Percentiles rank a stretch among this genome's conserved stretches.
Conservation (phyloP, 1,140 invertebrate species). For the Euura saliciscinereae region DNA sequence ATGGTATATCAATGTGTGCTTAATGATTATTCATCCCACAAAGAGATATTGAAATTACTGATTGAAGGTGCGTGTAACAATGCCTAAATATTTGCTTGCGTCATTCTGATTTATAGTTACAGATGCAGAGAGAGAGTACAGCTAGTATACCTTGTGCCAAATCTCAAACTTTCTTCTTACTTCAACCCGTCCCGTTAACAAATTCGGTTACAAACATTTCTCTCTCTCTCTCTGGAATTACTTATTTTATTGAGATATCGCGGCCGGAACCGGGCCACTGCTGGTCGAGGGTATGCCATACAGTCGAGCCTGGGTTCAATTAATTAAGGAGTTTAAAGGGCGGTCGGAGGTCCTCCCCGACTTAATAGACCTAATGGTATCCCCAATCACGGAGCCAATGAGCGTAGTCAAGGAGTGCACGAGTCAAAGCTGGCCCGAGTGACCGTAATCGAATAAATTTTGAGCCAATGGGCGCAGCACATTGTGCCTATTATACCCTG, state of each 20-base stretch:
- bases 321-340: slow-evolving; percentile 30
- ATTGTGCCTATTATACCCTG: too few species aligned
- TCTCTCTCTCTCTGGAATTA: not conserved
- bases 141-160: too few species aligned
- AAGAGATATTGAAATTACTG: too few species aligned
- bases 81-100: too few species aligned
- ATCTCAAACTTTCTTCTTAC: too few species aligned
- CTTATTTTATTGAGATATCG: not conserved
- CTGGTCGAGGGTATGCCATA: slow-evolving; percentile 8
- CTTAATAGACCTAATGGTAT: slow-evolving; percentile 20
- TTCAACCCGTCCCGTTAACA: not conserved
- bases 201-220: not conserved
- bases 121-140: too few species aligned
- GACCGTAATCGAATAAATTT: slow-evolving; percentile 33
- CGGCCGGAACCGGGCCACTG: not conserved
- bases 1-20: not conserved
- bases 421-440: slow-evolving; percentile 20
- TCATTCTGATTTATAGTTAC: too few species aligned
- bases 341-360: slow-evolving; percentile 11
- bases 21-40: too few species aligned
- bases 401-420: not conserved
- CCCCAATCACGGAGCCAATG: slow-evolving; percentile 15
- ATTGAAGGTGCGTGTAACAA: too few species aligned
- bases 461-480: not conserved
- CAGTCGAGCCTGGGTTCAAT: slow-evolving; percentile 26